These are phyloP conservation scores for Nysson spinosus DNA, from an alignment of 2,888 invertebrate genomes.

Conservation along the genomic window DNA sequence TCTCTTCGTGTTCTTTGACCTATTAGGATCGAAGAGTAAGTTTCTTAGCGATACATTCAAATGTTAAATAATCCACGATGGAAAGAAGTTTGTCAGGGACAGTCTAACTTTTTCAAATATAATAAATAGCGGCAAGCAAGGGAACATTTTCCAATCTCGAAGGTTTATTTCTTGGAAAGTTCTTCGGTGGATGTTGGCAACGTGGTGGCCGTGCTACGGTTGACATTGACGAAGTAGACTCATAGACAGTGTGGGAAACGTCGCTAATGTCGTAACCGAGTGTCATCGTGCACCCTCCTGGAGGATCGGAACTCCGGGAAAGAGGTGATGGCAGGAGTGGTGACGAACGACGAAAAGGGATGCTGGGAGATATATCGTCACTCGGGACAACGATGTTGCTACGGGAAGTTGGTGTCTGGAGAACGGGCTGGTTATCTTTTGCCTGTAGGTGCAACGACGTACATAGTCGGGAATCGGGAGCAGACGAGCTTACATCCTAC, in stretches of 20 bases:
- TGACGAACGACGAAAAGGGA: conserved; percentile 47
- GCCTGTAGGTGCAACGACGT: conserved; percentile 57
- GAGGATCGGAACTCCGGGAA: conserved; percentile 50
- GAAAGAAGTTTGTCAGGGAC: background rate
- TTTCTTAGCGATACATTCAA: too few relatives aligned
- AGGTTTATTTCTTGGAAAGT: conserved; percentile 49
- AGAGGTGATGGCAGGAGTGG: conserved; percentile 27
- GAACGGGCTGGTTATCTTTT: conserved; percentile 61
- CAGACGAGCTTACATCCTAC: conserved; percentile 42
- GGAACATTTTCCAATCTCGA: conserved; percentile 27
- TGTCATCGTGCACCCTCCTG: conserved; percentile 67
- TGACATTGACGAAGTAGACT: conserved; percentile 71
- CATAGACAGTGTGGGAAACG: conserved; percentile 62
- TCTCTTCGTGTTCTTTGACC: too few relatives aligned
- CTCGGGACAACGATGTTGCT: conserved; percentile 44
- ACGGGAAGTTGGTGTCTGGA: conserved; percentile 58
- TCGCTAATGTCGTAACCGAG: conserved; percentile 72
- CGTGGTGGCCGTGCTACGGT: conserved; percentile 24
- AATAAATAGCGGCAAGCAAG: conserved; percentile 1
- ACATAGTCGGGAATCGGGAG: conserved; percentile 29
- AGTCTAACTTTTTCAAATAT: too few relatives aligned
- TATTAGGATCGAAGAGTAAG: too few relatives aligned
- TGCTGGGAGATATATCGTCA: conserved; percentile 59
- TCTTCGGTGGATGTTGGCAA: conserved; percentile 27
- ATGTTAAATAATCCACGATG: too few relatives aligned